Conservation (phyloP, 2,797 vertebrate genomes). For the Sebastes ruberrimus region DNA sequence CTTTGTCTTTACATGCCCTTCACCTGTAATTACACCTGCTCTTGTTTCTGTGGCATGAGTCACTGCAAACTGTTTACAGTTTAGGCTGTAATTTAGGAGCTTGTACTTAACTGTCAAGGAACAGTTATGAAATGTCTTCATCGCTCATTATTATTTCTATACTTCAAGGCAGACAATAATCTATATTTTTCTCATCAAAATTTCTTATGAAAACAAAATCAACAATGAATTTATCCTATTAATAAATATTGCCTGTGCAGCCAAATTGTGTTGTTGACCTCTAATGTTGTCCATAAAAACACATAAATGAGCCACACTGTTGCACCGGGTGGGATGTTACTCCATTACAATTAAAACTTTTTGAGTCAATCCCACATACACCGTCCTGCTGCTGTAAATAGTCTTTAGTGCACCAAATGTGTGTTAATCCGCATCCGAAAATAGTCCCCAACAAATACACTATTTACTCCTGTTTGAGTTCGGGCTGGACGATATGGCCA, state of each 20-base stretch:
- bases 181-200: neutral
- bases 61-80: neutral
- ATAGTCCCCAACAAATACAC: neutral
- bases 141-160: neutral
- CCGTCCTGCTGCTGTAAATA: neutral
- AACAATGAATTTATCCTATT: neutral
- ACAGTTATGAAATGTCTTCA: neutral
- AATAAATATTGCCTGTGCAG: neutral
- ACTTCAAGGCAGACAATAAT: neutral
- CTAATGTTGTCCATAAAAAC: neutral
- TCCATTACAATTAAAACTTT: neutral
- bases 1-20: slow-evolving; percentile 11
- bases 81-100: neutral
- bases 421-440: neutral
- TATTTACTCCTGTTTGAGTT: no score
- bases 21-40: slow-evolving; percentile 2
- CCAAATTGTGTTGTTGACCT: neutral
- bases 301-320: neutral
- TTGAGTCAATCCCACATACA: neutral
- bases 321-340: neutral
- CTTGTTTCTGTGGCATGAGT: slow-evolving; percentile 30
- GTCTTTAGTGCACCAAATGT: neutral
- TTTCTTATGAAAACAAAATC: neutral
- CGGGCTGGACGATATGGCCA: no score
- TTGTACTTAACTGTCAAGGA: neutral